Conservation (phyloP, 2,797 vertebrate species). For the Sebastes cheni region DNA sequence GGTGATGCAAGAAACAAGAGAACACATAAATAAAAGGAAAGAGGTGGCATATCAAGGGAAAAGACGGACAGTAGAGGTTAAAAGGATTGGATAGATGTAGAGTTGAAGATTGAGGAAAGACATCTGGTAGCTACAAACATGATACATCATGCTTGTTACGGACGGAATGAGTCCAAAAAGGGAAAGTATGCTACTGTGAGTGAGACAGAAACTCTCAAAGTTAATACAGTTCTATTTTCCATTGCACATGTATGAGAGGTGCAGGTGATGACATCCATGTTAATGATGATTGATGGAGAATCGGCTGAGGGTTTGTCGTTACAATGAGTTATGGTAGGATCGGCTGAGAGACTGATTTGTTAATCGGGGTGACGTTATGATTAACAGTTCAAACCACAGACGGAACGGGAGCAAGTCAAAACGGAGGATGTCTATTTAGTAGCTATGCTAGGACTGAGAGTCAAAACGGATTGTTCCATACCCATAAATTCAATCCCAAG, state of each 20-base stretch:
- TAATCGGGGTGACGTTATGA: constrained; percentile 73
- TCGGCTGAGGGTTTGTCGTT: constrained; percentile 52
- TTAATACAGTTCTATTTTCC: constrained; percentile 47
- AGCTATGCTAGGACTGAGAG: constrained; percentile 83
- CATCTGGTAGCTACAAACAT: constrained; percentile 66
- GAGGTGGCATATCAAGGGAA: constrained; percentile 51
- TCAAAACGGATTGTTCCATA: constrained; percentile 92
- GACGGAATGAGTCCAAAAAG: constrained; percentile 50
- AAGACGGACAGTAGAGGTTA: constrained; percentile 26
- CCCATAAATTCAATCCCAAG: constrained; percentile 99
- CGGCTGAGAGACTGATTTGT: constrained; percentile 68
- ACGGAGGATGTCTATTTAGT: constrained; percentile 67
- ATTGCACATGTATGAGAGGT: constrained; percentile 57
- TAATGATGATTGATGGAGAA: constrained; percentile 72
- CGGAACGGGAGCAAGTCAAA: constrained; percentile 76
- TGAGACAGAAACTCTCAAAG: constrained; percentile 38
- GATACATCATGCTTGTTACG: constrained; percentile 77
- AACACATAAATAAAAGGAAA: constrained; percentile 47
- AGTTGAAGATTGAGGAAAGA: constrained; percentile 35
- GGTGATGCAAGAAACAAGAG: constrained; percentile 60
- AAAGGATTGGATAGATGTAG: constrained; percentile 23
- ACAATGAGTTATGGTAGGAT: constrained; percentile 53
- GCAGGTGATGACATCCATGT: constrained; percentile 73
- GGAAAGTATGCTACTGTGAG: constrained; percentile 43
- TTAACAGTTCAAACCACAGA: constrained; percentile 84